Conservation (phyloP, 2,113 vertebrate species). For the Anas platyrhynchos region DNA sequence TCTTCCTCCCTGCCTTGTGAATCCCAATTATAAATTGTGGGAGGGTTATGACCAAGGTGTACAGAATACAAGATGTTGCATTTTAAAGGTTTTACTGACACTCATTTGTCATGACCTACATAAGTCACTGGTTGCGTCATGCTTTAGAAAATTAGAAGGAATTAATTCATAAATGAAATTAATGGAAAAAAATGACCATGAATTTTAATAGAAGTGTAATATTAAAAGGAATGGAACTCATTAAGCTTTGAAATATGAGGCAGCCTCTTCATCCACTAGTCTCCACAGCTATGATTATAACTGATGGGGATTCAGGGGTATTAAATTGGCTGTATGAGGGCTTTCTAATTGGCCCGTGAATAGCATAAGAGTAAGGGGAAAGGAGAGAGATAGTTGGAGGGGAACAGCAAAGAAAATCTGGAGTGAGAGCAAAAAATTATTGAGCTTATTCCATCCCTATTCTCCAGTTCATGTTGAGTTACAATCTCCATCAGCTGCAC, state of each 20-base stretch:
- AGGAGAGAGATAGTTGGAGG: not conserved
- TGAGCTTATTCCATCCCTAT: not conserved
- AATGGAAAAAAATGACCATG: not conserved
- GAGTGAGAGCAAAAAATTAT: not conserved
- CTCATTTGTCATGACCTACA: not conserved
- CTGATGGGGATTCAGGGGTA: not conserved
- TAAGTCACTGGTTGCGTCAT: not conserved
- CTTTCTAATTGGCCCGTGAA: not conserved
- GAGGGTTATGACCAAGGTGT: not conserved
- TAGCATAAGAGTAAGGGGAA: not conserved
- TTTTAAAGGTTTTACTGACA: not conserved
- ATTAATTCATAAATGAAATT: conserved; percentile 41
- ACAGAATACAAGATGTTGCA: not conserved
- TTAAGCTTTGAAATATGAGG: conserved; percentile 20
- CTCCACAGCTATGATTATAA: not conserved
- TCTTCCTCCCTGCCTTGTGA: not conserved
- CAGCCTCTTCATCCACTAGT: not conserved
- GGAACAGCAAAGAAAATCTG: not conserved
- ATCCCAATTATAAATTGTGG: not conserved
- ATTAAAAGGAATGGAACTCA: conserved; percentile 31
- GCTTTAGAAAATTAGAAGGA: conserved; percentile 27
- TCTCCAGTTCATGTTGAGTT: not conserved
- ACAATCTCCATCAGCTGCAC: not conserved
- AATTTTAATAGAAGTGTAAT: conserved; percentile 33
- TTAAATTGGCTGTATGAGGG: not conserved